These are phyloP conservation scores for Solea solea DNA, from an alignment of 2,113 vertebrate genomes.

Conservation along the genomic window DNA sequence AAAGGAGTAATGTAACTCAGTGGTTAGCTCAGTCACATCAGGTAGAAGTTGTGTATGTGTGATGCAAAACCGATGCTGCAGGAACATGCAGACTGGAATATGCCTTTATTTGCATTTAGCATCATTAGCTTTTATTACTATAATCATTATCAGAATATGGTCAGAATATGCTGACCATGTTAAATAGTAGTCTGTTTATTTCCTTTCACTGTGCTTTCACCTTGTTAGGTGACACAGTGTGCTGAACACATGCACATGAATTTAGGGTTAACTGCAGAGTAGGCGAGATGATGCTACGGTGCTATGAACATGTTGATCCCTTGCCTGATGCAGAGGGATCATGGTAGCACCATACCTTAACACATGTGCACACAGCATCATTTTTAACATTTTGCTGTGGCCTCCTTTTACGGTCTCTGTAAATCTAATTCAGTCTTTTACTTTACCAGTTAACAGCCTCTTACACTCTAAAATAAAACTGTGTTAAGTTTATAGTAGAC, in stretches of 20 bases:
- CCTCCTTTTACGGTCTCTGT: background rate
- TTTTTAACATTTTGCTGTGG: slow-evolving; percentile 17
- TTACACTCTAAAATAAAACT: background rate
- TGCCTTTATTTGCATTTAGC: too few relatives aligned
- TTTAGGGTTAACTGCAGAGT: slow-evolving; percentile 20
- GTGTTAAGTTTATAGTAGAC: background rate
- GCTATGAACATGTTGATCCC: slow-evolving; percentile 47
- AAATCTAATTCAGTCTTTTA: background rate
- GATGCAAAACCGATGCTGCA: too few relatives aligned
- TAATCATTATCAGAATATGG: background rate
- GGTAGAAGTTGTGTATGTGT: too few relatives aligned
- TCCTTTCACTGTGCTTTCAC: slow-evolving; percentile 7
- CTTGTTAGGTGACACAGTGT: slow-evolving; percentile 7
- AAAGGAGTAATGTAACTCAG: background rate
- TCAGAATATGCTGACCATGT: background rate
- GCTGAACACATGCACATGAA: slow-evolving; percentile 4
- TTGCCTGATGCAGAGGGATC: slow-evolving; percentile 35
- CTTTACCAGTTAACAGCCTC: background rate
- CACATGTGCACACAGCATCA: slow-evolving; percentile 7
- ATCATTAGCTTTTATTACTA: background rate
- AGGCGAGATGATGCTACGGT: slow-evolving; percentile 23
- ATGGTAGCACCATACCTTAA: slow-evolving; percentile 14
- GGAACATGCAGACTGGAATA: too few relatives aligned
- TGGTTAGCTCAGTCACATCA: too few relatives aligned
- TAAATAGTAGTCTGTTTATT: background rate